Evolutionary conservation across 2,888 invertebrate species (phyloP), one percentile per base, ranked within the genome.

Genomic region (Herminia tarsipennalis): DNA sequence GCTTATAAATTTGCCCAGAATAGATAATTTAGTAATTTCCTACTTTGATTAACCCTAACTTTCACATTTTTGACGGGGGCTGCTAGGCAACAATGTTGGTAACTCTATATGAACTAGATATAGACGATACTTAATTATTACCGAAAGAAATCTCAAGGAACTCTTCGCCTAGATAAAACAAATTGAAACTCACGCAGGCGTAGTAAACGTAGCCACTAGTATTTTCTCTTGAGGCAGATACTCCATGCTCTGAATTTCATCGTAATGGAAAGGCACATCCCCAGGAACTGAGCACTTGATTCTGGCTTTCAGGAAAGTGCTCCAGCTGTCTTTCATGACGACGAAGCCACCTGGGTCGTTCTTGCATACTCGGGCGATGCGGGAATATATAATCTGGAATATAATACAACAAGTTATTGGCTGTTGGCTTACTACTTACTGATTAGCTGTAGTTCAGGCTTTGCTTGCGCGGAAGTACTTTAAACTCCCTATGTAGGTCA

Each of bases 361-460:
- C 86, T 98, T 98, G 79, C 98, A 98, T 1, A 98, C 95, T 37
- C 98, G 93, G 0, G 97, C 98, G 42, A 98, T 96, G 57, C 98
- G 94, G 1, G 98, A 98, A 84, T 97, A 98, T 22, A 98, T 93
- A 66, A 93, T 94, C 97, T 97, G 84, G 36, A 86, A 55, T 22
- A 28, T 29, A 24, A 32, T 17, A n/a, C 3, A 13, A 18, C n/a
- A 14, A 13, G n/a, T 9, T n/a, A 8, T 5, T 4, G n/a, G n/a
- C n/a, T n/a, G n/a, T n/a, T n/a, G n/a, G n/a, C n/a, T n/a, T n/a
- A n/a, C n/a, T n/a, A n/a, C n/a, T n/a, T n/a, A n/a, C n/a, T n/a
- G n/a, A n/a, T n/a, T n/a, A n/a, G n/a, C n/a, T n/a, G n/a, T n/a
- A n/a, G n/a, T n/a, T n/a, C n/a, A n/a, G n/a, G n/a, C n/a, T n/a